phyloP scores from a whole-genome alignment of 2,113 vertebrate species.

The Cephalophus harveyi region DNA sequence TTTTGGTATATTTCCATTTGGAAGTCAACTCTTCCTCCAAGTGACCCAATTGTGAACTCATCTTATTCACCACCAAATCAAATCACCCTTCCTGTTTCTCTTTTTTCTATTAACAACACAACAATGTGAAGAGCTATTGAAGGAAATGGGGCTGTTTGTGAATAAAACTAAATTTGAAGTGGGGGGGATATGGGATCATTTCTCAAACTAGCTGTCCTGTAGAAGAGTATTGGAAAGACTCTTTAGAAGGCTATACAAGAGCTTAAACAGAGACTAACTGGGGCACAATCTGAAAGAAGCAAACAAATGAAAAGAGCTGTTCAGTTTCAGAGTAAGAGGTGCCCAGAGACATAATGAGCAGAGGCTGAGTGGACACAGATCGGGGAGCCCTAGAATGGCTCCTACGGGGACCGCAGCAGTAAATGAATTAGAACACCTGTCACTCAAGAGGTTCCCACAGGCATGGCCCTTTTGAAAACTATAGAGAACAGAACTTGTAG shows the following conservation, averaged over 20 bases:
- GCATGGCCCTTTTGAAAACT: neutral
- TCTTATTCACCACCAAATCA: slow-evolving; percentile 8
- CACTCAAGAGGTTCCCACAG: neutral
- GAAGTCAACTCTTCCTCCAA: neutral
- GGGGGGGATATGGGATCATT: neutral
- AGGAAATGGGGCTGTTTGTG: slow-evolving; percentile 42
- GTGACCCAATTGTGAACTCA: slow-evolving; percentile 39
- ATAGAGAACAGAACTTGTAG: neutral
- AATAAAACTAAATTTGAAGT: neutral
- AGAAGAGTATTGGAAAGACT: neutral
- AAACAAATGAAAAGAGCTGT: neutral
- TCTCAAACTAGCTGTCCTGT: neutral
- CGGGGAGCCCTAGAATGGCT: neutral
- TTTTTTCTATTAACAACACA: neutral
- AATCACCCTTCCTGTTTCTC: slow-evolving; percentile 44
- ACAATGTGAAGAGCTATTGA: neutral
- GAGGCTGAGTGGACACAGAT: neutral
- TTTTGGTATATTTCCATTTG: slow-evolving; percentile 6
- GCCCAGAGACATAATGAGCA: neutral
- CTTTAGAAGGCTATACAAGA: neutral
- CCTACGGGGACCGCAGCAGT: neutral
- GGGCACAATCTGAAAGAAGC: neutral
- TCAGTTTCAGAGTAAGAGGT: neutral
- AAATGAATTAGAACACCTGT: neutral
- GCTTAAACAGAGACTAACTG: neutral